Base-by-base conservation (phyloP, 2,888 invertebrate genomes). In the Meiosimyza decipiens region DNA sequence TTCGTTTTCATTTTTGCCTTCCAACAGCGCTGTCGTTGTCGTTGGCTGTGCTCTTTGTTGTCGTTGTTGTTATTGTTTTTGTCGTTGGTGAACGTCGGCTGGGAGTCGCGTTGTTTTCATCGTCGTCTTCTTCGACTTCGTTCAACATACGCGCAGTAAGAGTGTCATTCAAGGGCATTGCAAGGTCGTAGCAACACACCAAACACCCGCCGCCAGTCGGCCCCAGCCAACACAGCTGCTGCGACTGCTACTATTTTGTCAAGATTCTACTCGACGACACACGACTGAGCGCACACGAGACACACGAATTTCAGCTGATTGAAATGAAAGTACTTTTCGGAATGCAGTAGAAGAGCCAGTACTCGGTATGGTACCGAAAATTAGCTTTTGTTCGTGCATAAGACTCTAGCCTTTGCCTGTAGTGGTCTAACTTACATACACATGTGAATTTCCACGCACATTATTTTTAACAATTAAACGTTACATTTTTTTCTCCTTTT, bases 131-230 rank as follows among this genome's bases (percentile, higher is more conserved):
- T 74, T 69, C 78, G 77, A 73, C 77, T 75, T 76, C 80, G 77
- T 77, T 75, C 79, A 81, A 79, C 80, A 79, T 79, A 75, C 76
- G 79, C 84, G 81, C 83, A 85, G 80, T 82, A 83, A 82, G 82
- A 85, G 84, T 86, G 86, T 85, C 86, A 84, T 82, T 86, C 86
- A 86, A 86, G 86, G 86, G 85, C 86, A 84, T 86, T 83, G 81
- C 86, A 86, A 86, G 87, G 86, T 86, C 86, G 81, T 82, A 82
- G 77, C 73, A 75, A 40, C 40, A 40, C 9, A 40, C 9, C 6
- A 66, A 57, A 66, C 71, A 71, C 68, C 73, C 70, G 69, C 73
- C 57, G 70, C 62, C 68, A 51, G 50, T 51, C 69, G 62, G 71
- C 69, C 28, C 55, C 22, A 16, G 40, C 55, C 55, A 51, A 18